Conservation (phyloP, 1,140 invertebrate species). For the Adoxophyes honmai region DNA sequence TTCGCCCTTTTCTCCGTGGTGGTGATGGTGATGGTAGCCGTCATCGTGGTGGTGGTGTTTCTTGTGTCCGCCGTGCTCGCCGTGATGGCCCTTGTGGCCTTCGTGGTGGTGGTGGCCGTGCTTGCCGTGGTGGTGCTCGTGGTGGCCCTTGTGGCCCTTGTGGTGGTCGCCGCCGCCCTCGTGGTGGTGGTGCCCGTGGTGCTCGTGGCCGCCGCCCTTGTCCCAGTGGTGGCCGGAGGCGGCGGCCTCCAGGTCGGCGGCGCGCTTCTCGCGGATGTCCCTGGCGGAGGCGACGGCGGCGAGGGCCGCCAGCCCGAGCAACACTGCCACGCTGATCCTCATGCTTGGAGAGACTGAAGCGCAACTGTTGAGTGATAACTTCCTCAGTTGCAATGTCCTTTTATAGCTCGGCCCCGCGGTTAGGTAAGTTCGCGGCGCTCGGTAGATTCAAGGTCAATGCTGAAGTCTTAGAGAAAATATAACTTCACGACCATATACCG, state of each 20-base stretch:
- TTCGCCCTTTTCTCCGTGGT: slow-evolving; percentile 83
- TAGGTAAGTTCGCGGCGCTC: background rate
- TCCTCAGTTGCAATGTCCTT: background rate
- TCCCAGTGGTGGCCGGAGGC: slow-evolving; percentile 68
- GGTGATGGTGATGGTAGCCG: slow-evolving; percentile 79
- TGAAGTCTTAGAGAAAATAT: background rate
- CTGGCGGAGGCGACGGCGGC: slow-evolving; percentile 41
- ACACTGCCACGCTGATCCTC: slow-evolving; percentile 49
- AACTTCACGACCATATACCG: background rate
- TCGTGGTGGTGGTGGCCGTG: slow-evolving; percentile 85
- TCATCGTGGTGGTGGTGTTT: slow-evolving; percentile 85
- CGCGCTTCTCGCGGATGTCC: slow-evolving; percentile 54
- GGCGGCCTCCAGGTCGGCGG: slow-evolving; percentile 76
- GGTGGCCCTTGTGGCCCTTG: slow-evolving; percentile 79
- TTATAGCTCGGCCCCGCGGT: background rate
- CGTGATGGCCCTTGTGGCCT: slow-evolving; percentile 82
- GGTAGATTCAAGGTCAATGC: background rate
- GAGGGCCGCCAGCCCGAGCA: slow-evolving; percentile 54
- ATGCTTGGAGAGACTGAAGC: slow-evolving; percentile 43
- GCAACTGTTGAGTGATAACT: slow-evolving; percentile 28
- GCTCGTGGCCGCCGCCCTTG: slow-evolving; percentile 74
- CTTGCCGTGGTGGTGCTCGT: slow-evolving; percentile 79
- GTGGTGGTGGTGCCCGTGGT: slow-evolving; percentile 77
- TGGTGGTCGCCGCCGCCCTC: slow-evolving; percentile 77
- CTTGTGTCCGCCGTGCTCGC: slow-evolving; percentile 84